Conservation (phyloP, 2,797 vertebrate genomes). For the Myotis pilosus region DNA sequence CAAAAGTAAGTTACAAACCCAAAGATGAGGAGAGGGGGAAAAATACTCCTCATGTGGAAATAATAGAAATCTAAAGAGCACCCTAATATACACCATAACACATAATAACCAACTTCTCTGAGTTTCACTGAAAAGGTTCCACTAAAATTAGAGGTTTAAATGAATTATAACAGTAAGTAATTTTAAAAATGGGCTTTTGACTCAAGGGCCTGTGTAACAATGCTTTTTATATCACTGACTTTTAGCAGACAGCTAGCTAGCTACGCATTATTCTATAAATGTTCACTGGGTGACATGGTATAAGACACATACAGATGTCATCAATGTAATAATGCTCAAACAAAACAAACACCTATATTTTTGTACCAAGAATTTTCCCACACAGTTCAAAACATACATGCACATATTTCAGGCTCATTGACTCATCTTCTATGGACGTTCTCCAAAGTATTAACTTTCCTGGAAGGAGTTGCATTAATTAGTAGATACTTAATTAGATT, state of each 20-base stretch:
- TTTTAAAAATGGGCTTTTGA: neutral
- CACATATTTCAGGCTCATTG: neutral
- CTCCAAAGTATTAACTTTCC: too few species aligned
- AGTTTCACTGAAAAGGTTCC: neutral
- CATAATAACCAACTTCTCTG: neutral
- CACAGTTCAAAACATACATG: neutral
- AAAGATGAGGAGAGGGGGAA: neutral
- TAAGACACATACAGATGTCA: neutral
- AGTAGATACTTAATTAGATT: constrained; percentile 43
- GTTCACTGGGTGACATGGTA: neutral
- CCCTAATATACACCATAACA: neutral
- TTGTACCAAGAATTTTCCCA: neutral
- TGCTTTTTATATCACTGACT: neutral
- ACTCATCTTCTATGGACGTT: too few species aligned
- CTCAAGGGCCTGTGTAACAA: neutral
- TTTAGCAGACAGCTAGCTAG: neutral
- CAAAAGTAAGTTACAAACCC: neutral
- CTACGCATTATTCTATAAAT: neutral
- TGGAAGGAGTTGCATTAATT: neutral
- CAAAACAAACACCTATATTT: neutral
- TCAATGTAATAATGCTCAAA: neutral
- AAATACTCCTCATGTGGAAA: neutral
- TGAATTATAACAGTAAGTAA: neutral
- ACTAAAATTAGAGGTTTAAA: neutral
- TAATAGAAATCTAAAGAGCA: neutral